phyloP scores from a whole-genome alignment of 1,140 invertebrate species.

The Glomeris maerens region DNA sequence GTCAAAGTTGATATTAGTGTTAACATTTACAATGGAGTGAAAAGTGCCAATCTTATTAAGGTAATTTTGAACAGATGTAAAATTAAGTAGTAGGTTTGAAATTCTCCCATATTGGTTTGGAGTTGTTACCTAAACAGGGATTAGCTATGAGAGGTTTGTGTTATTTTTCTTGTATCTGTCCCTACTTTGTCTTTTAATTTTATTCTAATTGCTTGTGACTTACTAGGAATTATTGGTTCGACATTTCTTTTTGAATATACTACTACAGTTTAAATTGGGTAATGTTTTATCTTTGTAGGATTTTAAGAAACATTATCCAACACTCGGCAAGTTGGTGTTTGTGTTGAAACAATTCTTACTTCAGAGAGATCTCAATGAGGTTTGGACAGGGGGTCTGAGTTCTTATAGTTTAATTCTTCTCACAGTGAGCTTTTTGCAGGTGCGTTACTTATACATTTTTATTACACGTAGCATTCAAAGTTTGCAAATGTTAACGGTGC shows the following conservation, averaged over 20 bases:
- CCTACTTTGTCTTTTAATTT: background rate
- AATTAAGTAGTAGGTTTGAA: too few relatives aligned
- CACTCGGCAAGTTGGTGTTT: constrained; percentile 81
- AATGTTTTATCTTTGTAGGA: constrained; percentile 24
- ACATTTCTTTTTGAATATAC: too few relatives aligned
- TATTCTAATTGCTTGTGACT: background rate
- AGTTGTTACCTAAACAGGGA: too few relatives aligned
- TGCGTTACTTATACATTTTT: constrained; percentile 25
- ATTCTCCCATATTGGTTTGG: too few relatives aligned
- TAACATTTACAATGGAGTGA: constrained; percentile 90
- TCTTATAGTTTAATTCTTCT: constrained; percentile 97
- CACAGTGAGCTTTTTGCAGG: constrained; percentile 94
- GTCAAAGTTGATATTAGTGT: constrained; percentile 95
- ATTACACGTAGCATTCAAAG: background rate
- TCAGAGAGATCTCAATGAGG: constrained; percentile 94
- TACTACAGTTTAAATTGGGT: too few relatives aligned
- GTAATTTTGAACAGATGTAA: too few relatives aligned
- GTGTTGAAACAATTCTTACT: constrained; percentile 95
- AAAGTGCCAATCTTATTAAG: constrained; percentile 89
- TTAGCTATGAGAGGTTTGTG: too few relatives aligned
- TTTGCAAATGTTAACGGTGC: constrained; percentile 11
- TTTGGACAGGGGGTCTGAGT: constrained; percentile 96
- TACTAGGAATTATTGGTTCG: background rate
- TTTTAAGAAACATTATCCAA: constrained; percentile 50
- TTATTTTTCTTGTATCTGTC: too few relatives aligned